A percentile compares a stretch with the other conserved stretches of the same genome.
Evolutionary conservation across 1,140 invertebrate genomes (phyloP).

Genomic region (Drosophila burlai): DNA sequence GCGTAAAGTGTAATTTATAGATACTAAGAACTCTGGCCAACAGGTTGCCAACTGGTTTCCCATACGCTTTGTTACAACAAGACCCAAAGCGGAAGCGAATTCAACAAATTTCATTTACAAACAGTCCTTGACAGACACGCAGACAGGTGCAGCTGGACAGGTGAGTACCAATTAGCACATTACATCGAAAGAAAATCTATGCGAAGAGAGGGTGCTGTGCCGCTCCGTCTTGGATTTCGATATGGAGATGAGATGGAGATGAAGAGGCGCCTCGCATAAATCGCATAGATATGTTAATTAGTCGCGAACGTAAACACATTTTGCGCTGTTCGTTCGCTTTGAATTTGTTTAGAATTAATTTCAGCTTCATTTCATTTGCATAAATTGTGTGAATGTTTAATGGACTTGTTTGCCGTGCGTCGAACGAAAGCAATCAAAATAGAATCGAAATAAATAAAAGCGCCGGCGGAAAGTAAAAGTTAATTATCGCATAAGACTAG

Average conservation of each 20-base stretch:
- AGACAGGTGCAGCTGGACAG: conserved; percentile 47
- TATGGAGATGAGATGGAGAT: conserved; percentile 45
- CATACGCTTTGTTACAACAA: conserved; percentile 61
- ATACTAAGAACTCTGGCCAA: conserved; percentile 64
- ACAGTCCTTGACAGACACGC: conserved; percentile 68
- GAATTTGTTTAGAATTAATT: conserved; percentile 70
- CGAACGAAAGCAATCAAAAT: conserved; percentile 30
- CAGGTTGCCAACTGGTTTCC: conserved; percentile 65
- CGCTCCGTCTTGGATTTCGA: conserved; percentile 28
- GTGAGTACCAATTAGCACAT: conserved; percentile 75
- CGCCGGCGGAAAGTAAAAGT: conserved; percentile 57
- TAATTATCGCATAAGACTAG: conserved; percentile 53
- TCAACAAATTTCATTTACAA: conserved; percentile 78
- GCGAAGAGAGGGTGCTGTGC: neutral
- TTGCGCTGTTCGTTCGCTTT: conserved; percentile 59
- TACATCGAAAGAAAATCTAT: conserved; percentile 50
- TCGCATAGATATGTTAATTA: conserved; percentile 81
- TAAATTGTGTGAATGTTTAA: conserved; percentile 61
- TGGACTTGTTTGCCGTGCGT: conserved; percentile 50
- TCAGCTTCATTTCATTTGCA: conserved; percentile 63
- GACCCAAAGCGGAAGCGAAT: conserved; percentile 66
- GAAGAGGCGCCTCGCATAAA: conserved; percentile 76
- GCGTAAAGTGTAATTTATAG: conserved; percentile 67
- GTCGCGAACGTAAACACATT: conserved; percentile 57
- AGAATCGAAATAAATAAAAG: conserved; percentile 27